Percentiles rank a stretch among this genome's conserved stretches.
Evolutionary conservation across 2,113 vertebrate genomes (phyloP).

Genomic region (Phaethon lepturus): DNA sequence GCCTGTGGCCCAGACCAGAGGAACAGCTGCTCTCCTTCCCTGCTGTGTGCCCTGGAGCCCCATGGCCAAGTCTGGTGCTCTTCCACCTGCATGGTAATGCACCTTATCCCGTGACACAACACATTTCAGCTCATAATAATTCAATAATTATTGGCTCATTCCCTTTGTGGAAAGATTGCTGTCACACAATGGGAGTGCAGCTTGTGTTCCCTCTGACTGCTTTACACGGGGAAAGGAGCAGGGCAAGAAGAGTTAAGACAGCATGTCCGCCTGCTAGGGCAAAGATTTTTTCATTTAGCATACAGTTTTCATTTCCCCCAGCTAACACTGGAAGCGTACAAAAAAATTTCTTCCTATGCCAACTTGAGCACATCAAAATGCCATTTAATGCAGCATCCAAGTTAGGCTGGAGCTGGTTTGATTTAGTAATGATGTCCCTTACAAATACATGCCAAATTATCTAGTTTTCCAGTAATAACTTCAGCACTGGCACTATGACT

Average conservation of each 20-base stretch:
- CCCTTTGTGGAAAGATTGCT: background rate
- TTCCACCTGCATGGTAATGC: background rate
- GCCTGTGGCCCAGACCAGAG: background rate
- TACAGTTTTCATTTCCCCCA: background rate
- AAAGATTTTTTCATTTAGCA: background rate
- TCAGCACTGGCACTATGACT: background rate
- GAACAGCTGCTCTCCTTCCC: background rate
- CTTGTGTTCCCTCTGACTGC: background rate
- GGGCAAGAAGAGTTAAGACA: background rate
- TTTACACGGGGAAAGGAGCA: rapidly evolving
- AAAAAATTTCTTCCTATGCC: background rate
- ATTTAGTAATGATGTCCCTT: constrained; percentile 11
- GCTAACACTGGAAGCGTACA: background rate
- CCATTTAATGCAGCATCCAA: background rate
- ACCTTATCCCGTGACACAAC: rapidly evolving
- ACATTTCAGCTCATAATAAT: background rate
- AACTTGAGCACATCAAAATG: background rate
- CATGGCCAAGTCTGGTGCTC: too few species aligned
- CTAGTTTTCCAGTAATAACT: constrained; percentile 3
- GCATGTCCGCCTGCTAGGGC: background rate
- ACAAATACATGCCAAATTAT: background rate
- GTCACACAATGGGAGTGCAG: rapidly evolving
- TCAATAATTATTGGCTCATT: background rate
- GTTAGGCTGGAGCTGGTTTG: background rate
- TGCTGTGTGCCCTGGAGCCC: background rate